phyloP scores from a whole-genome alignment of 2,888 invertebrate species.

The Nymphalis urticae region DNA sequence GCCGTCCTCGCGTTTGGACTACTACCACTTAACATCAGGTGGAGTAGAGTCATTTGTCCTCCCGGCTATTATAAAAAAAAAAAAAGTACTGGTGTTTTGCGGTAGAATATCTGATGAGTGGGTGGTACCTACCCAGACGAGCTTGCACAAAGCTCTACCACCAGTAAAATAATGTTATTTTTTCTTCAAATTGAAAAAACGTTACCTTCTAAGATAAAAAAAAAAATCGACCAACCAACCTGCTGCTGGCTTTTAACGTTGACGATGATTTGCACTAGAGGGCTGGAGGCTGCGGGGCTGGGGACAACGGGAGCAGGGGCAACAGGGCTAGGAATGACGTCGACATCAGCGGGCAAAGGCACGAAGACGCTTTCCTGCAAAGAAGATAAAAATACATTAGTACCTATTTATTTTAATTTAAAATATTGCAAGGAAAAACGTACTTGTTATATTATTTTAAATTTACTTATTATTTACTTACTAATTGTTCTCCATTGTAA shows the following conservation, averaged over 20 bases:
- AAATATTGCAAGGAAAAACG: neutral
- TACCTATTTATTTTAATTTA: neutral
- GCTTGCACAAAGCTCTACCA: too few species aligned
- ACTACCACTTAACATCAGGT: too few species aligned
- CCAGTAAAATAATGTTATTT: too few species aligned
- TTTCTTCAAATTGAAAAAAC: too few species aligned
- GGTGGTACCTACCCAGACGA: too few species aligned
- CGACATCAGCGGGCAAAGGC: constrained; percentile 44
- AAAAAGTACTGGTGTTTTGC: too few species aligned
- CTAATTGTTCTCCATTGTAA: constrained; percentile 49
- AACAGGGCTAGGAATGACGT: constrained; percentile 28
- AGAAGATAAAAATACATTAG: neutral
- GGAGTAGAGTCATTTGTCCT: too few species aligned
- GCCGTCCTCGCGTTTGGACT: too few species aligned
- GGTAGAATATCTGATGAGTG: too few species aligned
- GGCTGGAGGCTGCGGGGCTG: constrained; percentile 45
- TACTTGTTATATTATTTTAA: neutral
- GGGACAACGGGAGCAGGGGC: constrained; percentile 29
- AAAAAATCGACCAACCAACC: too few species aligned
- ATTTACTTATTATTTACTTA: constrained; percentile 39
- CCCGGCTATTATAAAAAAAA: too few species aligned
- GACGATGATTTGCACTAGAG: constrained; percentile 58
- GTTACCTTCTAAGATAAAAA: too few species aligned
- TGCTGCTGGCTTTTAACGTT: constrained; percentile 48
- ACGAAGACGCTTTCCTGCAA: constrained; percentile 47